phyloP scores from a whole-genome alignment of 2,888 invertebrate genomes.

The Tetranychus truncatus region DNA sequence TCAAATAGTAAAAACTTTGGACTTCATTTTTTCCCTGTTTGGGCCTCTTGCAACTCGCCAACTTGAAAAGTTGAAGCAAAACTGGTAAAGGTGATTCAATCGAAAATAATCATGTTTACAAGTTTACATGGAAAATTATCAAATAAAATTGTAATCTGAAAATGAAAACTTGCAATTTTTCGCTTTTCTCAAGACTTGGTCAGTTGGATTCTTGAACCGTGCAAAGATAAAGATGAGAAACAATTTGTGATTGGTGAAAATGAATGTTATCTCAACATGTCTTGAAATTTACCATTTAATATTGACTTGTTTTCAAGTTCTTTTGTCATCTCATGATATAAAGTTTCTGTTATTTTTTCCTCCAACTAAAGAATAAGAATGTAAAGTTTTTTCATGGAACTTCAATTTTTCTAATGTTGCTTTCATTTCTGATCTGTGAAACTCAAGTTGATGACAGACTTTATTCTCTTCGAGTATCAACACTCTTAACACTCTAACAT shows the following conservation, averaged over 20 bases:
- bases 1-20: not conserved
- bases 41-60: too few species aligned
- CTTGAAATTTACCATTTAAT: not conserved
- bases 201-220: too few species aligned
- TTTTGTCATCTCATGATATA: not conserved
- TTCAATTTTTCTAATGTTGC: not conserved
- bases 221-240: not conserved
- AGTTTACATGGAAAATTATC: too few species aligned
- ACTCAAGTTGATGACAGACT: not conserved
- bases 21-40: not conserved
- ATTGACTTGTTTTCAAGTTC: too few species aligned
- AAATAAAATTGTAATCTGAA: too few species aligned
- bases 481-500: not conserved
- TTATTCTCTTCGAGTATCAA: not conserved
- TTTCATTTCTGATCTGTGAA: not conserved
- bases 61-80: too few species aligned
- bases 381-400: too few species aligned
- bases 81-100: too few species aligned
- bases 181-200: too few species aligned
- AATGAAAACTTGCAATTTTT: too few species aligned
- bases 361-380: not conserved
- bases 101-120: too few species aligned
- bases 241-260: not conserved
- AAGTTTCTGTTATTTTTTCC: not conserved
- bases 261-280: not conserved